Evolutionary conservation across 2,113 vertebrate genomes (phyloP).

Genomic region (Cyanocitta stelleri): DNA sequence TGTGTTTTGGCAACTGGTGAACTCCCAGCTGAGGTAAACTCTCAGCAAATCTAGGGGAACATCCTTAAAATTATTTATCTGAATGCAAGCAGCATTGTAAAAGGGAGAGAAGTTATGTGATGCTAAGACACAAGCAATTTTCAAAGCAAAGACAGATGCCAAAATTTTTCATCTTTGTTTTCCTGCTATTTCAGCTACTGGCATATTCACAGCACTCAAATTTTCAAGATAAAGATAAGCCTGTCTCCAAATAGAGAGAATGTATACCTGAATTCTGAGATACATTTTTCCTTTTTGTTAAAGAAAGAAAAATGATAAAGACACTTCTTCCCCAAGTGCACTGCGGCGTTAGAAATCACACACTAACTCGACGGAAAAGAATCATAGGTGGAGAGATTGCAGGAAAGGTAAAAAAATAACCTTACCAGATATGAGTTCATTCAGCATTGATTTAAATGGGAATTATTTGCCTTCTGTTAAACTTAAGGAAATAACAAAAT

Average conservation of each 20-base stretch:
- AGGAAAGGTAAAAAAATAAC: conserved; percentile 60
- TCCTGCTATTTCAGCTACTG: not conserved
- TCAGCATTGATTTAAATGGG: not conserved
- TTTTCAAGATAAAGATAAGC: not conserved
- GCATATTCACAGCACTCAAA: not conserved
- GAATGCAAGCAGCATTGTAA: not conserved
- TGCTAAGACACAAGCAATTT: not conserved
- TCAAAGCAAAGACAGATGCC: not conserved
- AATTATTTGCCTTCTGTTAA: not conserved
- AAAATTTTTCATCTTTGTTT: not conserved
- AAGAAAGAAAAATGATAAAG: conserved; percentile 76
- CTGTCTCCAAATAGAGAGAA: not conserved
- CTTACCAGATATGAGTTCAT: not conserved
- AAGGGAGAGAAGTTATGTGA: not conserved
- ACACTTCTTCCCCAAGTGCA: conserved; percentile 51
- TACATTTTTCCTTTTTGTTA: conserved; percentile 46
- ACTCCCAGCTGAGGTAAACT: not conserved
- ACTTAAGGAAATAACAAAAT: not conserved
- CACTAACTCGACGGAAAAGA: conserved; percentile 64
- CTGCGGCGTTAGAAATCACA: conserved; percentile 65
- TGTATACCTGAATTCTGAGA: conserved; percentile 1
- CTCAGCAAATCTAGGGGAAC: not conserved
- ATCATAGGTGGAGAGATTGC: conserved; percentile 73
- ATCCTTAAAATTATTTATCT: not conserved
- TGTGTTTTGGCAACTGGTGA: not conserved